A percentile compares a stretch with the other conserved stretches of the same genome.
Conservation (phyloP, 1,140 invertebrate genomes). For the Heliconius himera region DNA sequence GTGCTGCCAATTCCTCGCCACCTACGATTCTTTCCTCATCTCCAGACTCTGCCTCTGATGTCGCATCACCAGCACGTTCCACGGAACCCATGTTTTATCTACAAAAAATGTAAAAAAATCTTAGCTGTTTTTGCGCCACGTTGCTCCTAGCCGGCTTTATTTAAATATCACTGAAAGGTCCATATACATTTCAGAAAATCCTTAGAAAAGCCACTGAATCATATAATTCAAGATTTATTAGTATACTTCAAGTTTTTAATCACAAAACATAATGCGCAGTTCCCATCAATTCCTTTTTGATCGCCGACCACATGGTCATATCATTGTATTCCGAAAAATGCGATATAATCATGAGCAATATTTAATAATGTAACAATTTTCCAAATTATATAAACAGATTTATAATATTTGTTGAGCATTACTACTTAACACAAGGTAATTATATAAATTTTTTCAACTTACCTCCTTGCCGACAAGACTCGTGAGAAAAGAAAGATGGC, state of each 20-base stretch:
- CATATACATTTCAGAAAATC: not conserved
- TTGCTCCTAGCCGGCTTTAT: not conserved
- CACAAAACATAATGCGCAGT: conserved; percentile 75
- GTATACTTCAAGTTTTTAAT: conserved; percentile 40
- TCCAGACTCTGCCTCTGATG: conserved; percentile 73
- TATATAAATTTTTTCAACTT: conserved; percentile 56
- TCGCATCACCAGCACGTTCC: conserved; percentile 71
- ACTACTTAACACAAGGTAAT: conserved; percentile 35
- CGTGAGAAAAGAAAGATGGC: conserved; percentile 77
- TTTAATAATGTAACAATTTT: not conserved
- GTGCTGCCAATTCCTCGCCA: conserved; percentile 68
- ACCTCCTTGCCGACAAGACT: conserved; percentile 72
- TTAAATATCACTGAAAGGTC: not conserved
- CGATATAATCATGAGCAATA: not conserved
- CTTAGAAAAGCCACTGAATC: not conserved
- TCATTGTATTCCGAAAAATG: conserved; percentile 19
- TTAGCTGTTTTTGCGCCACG: conserved; percentile 3
- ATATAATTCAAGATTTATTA: not conserved
- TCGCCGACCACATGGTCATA: conserved; percentile 70
- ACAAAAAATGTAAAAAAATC: conserved; percentile 41
- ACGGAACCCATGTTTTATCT: conserved; percentile 74
- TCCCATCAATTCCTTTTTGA: conserved; percentile 55
- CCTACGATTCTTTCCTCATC: conserved; percentile 74
- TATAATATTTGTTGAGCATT: conserved; percentile 1
- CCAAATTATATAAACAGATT: not conserved